Percentiles rank a stretch among this genome's conserved stretches.
These are phyloP conservation scores for Bellardia pandia DNA, from an alignment of 2,888 invertebrate species.

Conservation along the genomic window DNA sequence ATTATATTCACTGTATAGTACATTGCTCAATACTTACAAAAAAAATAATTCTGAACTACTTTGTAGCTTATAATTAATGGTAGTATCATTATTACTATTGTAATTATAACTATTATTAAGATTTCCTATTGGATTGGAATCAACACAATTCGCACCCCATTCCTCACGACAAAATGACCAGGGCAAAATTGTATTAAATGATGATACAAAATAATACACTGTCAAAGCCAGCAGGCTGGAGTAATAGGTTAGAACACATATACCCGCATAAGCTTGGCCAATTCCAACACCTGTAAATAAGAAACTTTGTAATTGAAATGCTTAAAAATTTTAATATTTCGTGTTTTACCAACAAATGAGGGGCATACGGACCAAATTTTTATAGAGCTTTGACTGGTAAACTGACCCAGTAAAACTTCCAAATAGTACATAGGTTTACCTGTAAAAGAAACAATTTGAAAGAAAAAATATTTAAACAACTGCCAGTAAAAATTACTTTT, in stretches of 20 bases:
- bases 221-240: conserved; percentile 90
- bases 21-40: conserved; percentile 83
- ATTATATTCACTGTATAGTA: neutral
- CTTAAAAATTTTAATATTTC: neutral
- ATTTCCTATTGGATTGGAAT: conserved; percentile 76
- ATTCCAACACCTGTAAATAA: conserved; percentile 90
- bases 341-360: conserved; percentile 89
- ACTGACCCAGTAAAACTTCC: conserved; percentile 93
- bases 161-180: conserved; percentile 88
- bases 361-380: conserved; percentile 88
- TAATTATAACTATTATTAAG: conserved; percentile 12
- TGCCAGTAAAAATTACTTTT: too few species aligned
- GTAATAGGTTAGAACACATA: conserved; percentile 90
- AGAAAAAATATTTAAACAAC: neutral
- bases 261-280: conserved; percentile 87
- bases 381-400: conserved; percentile 91
- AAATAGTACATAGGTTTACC: conserved; percentile 91
- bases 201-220: conserved; percentile 89
- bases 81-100: neutral
- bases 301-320: neutral
- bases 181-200: conserved; percentile 89
- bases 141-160: conserved; percentile 84
- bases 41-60: conserved; percentile 87
- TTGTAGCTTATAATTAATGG: conserved; percentile 51
- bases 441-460: conserved; percentile 31